Conservation (phyloP, 2,113 vertebrate genomes). For the Jacana jacana region DNA sequence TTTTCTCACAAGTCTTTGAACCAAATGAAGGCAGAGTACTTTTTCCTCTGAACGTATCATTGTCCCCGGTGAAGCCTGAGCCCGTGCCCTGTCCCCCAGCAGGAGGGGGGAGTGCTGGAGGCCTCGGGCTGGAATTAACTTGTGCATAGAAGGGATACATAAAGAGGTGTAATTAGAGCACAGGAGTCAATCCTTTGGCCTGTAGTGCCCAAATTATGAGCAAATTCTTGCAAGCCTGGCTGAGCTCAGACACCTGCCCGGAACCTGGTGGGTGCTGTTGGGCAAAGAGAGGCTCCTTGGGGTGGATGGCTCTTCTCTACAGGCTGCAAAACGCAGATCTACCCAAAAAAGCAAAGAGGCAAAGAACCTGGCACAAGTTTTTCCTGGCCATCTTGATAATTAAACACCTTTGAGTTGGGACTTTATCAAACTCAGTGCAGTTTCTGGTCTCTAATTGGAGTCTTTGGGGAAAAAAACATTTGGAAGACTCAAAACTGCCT, state of each 20-base stretch:
- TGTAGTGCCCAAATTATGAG: background rate
- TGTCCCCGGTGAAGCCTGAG: background rate
- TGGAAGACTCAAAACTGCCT: background rate
- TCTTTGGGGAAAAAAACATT: background rate
- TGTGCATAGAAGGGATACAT: background rate
- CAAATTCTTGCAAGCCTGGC: background rate
- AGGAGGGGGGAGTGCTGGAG: background rate
- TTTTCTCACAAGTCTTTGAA: background rate
- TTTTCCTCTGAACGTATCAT: rapidly evolving
- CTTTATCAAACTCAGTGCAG: background rate
- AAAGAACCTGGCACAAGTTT: background rate
- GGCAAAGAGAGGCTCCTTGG: background rate
- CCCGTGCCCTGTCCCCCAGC: background rate
- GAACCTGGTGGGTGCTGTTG: background rate
- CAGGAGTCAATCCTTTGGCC: background rate
- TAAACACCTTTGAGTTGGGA: background rate
- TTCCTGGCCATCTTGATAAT: background rate
- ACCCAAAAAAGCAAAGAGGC: background rate
- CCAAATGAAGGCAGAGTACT: background rate
- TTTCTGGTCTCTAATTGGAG: background rate
- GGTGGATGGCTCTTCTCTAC: no score
- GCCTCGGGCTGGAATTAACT: background rate
- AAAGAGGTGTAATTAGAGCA: background rate
- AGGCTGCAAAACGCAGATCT: background rate
- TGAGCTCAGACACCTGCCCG: background rate